Evolutionary conservation across 64 coral and sea anemone species (phyloP), one percentile per base, ranked within the genome.

Genomic region (Stylophora pistillata): DNA sequence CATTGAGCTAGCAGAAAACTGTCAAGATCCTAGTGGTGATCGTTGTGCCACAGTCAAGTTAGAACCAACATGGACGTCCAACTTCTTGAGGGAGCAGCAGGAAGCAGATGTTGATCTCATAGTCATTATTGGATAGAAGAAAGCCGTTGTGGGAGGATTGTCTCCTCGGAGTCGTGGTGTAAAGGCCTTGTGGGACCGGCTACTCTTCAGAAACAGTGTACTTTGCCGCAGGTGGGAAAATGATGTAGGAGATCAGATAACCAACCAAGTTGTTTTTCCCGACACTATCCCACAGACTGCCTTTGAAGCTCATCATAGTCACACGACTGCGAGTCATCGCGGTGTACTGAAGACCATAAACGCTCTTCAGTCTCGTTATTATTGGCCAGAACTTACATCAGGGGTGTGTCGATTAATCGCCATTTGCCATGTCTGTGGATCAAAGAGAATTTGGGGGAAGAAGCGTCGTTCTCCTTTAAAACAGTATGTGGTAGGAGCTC

Each of bases 251-350:
- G 76, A 59, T 76, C 11, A 75, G 55, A 62, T 71, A 75, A 37
- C 58, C 20, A 56, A 75, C 41, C 74, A 88, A 74, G 65, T 83
- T 61, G 74, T 91, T 53, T 15, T 91, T 56, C 89, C 79, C 13
- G 15, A 63, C 9, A 74, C 13, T 31, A 53, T 89, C 20, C 58
- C 69, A 66, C 64, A 72, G 13, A 41, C 23, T 56, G 70, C 82
- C 74, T 66, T 87, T 15, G 27, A 77, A 56, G 85, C 85, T 28
- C 85, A 84, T 5, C 86, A 89, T 69, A 74, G 70, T 13, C 69
- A 88, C 54, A 83, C 76, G 0, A 87, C 93, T 33, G 63, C 87
- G 4, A 79, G 88, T 41, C 93, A 94, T 59, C 13, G 88, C 16
- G 74, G 61, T 13, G 0, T 81, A 55, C 68, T 34, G 15, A 89